Conservation (phyloP, 2,888 invertebrate species). For the Andrena praecox region DNA sequence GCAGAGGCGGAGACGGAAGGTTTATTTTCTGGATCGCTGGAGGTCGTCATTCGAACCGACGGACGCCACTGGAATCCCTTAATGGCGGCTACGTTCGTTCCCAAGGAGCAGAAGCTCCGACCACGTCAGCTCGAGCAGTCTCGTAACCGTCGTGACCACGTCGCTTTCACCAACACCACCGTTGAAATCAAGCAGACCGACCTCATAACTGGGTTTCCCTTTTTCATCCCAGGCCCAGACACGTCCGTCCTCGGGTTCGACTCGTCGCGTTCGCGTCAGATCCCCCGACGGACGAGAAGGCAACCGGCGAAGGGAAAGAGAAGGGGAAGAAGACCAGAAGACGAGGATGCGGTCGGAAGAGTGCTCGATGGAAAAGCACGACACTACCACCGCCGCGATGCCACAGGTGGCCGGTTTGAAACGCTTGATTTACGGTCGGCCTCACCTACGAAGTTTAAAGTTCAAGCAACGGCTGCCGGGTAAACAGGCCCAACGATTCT, state of each 20-base stretch:
- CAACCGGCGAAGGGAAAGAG: not conserved
- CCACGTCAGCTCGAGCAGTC: constrained; percentile 63
- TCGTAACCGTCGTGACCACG: constrained; percentile 56
- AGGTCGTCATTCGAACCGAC: constrained; percentile 79
- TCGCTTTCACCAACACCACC: constrained; percentile 14
- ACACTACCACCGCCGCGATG: constrained; percentile 50
- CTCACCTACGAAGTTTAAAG: constrained; percentile 77
- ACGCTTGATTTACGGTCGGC: constrained; percentile 79
- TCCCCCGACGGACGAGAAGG: not conserved
- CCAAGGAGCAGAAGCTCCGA: constrained; percentile 61
- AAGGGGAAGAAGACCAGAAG: not conserved
- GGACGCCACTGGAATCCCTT: constrained; percentile 78
- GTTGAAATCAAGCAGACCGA: constrained; percentile 12
- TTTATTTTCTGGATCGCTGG: constrained; percentile 80
- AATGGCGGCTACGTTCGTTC: constrained; percentile 72
- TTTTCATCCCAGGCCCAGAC: not conserved
- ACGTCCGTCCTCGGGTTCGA: constrained; percentile 8
- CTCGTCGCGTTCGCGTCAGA: not conserved
- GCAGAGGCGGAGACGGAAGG: constrained; percentile 58
- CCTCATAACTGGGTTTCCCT: not conserved
- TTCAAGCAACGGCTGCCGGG: constrained; percentile 68
- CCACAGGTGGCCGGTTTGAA: constrained; percentile 81
- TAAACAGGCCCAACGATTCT: constrained; percentile 70
- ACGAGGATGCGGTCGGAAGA: constrained; percentile 10
- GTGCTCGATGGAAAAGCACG: constrained; percentile 18